phyloP scores from a whole-genome alignment of 2,797 vertebrate genomes.

The Morelia viridis region DNA sequence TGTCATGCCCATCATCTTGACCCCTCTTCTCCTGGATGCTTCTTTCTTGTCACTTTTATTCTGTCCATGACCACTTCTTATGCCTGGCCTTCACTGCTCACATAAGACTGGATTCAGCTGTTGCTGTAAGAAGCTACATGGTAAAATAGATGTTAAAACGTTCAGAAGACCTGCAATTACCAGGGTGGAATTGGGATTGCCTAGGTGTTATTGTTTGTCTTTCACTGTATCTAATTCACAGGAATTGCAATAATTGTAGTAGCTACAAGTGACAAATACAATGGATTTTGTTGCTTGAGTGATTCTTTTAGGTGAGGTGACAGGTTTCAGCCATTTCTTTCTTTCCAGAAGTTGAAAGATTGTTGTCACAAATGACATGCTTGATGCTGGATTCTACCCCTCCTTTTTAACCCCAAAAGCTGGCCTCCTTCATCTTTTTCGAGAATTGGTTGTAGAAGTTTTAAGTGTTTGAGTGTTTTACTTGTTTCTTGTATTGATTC shows the following conservation, averaged over 20 bases:
- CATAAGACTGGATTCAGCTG: neutral
- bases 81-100: neutral
- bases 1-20: neutral
- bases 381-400: neutral
- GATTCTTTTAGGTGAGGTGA: neutral
- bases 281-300: neutral
- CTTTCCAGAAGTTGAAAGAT: conserved; percentile 1
- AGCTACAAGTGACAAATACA: neutral
- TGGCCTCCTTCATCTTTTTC: conserved; percentile 1
- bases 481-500: neutral
- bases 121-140: neutral
- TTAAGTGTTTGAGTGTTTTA: neutral
- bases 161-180: neutral
- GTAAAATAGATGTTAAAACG: neutral
- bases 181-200: neutral
- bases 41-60: neutral
- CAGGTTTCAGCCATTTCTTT: neutral
- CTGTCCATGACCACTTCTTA: neutral
- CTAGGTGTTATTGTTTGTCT: neutral
- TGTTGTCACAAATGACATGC: conserved; percentile 7
- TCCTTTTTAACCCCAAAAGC: neutral
- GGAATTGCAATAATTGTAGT: neutral
- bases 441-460: neutral
- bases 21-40: neutral
- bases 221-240: neutral